These are phyloP conservation scores for Cynodonichthys magdalenae DNA, from an alignment of 2,797 vertebrate species.

Conservation along the genomic window DNA sequence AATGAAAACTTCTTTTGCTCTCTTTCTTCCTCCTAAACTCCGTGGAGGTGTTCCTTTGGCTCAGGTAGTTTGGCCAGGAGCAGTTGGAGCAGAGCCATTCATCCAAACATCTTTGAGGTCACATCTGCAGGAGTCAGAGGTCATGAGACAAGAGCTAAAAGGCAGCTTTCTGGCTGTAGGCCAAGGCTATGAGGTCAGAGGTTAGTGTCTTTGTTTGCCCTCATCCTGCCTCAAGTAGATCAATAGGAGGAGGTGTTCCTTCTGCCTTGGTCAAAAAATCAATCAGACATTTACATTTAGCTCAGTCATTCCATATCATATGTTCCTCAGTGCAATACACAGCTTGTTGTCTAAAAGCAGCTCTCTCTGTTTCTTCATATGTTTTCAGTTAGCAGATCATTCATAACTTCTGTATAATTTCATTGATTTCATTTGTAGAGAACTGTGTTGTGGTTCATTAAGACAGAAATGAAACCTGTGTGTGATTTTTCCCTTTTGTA, in stretches of 20 bases:
- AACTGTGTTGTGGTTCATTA: background rate
- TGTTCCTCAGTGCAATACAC: background rate
- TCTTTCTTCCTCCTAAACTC: conserved; percentile 67
- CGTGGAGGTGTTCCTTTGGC: conserved; percentile 25
- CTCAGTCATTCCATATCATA: conserved; percentile 29
- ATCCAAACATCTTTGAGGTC: conserved; percentile 42
- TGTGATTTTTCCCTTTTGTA: no score
- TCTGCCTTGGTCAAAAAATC: conserved; percentile 64
- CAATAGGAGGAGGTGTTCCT: conserved; percentile 84
- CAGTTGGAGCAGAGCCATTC: conserved; percentile 28
- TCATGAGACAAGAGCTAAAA: conserved; percentile 77
- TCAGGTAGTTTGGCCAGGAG: conserved; percentile 21
- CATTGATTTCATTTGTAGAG: conserved; percentile 1
- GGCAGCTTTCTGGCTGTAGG: conserved; percentile 82
- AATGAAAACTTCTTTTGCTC: conserved; percentile 85
- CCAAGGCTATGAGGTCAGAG: conserved; percentile 89
- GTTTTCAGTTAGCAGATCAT: background rate
- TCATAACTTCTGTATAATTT: background rate
- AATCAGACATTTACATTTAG: conserved; percentile 69
- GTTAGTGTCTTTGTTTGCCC: conserved; percentile 81
- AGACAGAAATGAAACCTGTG: no score
- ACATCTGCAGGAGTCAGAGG: conserved; percentile 61
- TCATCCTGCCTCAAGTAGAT: conserved; percentile 88
- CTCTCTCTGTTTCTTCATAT: background rate
- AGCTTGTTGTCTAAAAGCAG: background rate